Percentiles rank a stretch among this genome's conserved stretches.
Conservation (phyloP, 2,888 invertebrate species). For the Brachyptera risi region DNA sequence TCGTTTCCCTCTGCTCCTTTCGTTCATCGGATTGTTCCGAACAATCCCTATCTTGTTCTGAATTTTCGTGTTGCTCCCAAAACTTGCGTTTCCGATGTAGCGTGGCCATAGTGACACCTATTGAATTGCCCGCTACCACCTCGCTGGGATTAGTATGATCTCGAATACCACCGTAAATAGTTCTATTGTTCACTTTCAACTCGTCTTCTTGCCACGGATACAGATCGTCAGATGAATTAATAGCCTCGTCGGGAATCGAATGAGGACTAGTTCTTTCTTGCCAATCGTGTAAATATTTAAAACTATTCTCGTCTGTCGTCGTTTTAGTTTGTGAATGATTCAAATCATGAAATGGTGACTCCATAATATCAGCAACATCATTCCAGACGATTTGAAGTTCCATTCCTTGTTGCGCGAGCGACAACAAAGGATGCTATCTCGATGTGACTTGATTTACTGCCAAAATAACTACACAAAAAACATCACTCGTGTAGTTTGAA, state of each 20-base stretch:
- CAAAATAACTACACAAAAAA: no score
- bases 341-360: constrained; percentile 23
- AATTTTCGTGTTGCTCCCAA: constrained; percentile 22
- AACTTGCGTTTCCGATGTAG: constrained; percentile 32
- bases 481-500: background rate
- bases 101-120: no score
- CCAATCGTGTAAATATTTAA: constrained; percentile 19
- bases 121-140: background rate
- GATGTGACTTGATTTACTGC: no score
- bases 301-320: background rate
- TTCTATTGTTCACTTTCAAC: background rate
- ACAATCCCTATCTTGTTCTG: constrained; percentile 30
- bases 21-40: constrained; percentile 39
- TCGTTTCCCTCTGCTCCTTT: constrained; percentile 29
- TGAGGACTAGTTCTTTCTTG: background rate
- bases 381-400: constrained; percentile 32
- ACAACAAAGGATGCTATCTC: no score
- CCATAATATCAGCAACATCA: constrained; percentile 32
- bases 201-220: constrained; percentile 10
- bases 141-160: no score
- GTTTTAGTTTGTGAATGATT: background rate
- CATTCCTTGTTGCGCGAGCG: no score
- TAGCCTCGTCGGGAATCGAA: background rate
- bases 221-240: background rate
- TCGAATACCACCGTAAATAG: background rate